Base-by-base conservation (phyloP, 2,797 vertebrate species). In the Agapornis canus region DNA sequence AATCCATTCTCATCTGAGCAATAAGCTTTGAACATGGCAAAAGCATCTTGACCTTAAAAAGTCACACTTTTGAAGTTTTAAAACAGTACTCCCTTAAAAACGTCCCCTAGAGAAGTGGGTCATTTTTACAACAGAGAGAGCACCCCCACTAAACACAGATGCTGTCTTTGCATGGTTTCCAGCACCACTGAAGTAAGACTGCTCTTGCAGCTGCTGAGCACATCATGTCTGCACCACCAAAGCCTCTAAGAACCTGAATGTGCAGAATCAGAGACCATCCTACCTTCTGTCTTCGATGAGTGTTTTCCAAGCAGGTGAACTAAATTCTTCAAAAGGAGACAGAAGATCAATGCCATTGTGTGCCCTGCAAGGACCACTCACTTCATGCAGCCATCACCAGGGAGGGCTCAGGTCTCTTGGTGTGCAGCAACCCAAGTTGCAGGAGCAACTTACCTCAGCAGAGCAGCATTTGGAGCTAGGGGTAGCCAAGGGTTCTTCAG, bases 391-490 rank as follows among this genome's bases (percentile, higher is more conserved):
- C 73, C 20, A 13, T 37, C 26, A 10, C 47, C 42, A 52, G 57
- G 64, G 32, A 71, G 47, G n/a, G 48, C 54, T 79, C 21, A 1
- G 83, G 43, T 40, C 64, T 75, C 32, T 39, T 19, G 0, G 0
- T 18, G 32, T 48, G 52, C 52, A 87, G 56, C 23, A 57, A 16
- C 56, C 32, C 32, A 57, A 35, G 32, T 25, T 57, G 32, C n/a
- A 82, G 35, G 48, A 75, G n/a, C 0, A 0, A 57, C 52, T 43
- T 29, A 35, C 18, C 29, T 25, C 14, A 64, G 66, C 7, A 1
- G 31, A 68, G 45, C 52, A 59, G 37, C 45, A 48, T 23, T 14
- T 1, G 0, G 64, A 87, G 12, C 13, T 22, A 9, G 29, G 25
- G 20, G 3, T 4, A 22, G 56, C 64, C 35, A 11, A 19, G 20